These are phyloP conservation scores for Tadarida brasiliensis DNA, from an alignment of 2,797 vertebrate genomes.

Conservation along the genomic window DNA sequence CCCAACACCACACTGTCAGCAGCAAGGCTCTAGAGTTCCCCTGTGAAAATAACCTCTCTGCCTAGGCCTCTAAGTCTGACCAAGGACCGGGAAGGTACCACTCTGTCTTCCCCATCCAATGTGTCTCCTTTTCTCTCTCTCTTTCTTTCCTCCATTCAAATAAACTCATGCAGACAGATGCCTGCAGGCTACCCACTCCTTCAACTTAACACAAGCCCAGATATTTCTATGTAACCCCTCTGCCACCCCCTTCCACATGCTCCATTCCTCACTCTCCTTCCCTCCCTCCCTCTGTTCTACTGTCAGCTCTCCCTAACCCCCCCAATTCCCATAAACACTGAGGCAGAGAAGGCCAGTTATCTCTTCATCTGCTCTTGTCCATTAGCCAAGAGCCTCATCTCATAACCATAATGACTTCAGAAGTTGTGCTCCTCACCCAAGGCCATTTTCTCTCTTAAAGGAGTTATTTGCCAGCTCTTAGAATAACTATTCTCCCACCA, in stretches of 20 bases:
- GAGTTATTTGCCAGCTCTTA: not conserved
- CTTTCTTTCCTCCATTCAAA: not conserved
- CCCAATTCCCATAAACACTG: not conserved
- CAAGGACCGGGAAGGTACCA: not conserved
- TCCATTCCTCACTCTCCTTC: not conserved
- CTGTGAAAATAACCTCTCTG: not conserved
- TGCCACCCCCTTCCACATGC: not conserved
- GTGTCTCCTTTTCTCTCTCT: not conserved
- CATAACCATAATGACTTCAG: not conserved
- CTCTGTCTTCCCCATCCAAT: not conserved
- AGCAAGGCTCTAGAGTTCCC: not conserved
- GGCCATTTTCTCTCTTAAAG: not conserved
- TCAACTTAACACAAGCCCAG: not conserved
- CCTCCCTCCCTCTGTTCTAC: not conserved
- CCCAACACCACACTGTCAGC: not conserved
- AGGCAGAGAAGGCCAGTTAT: not conserved
- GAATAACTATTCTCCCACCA: not conserved
- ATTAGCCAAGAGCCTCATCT: not conserved
- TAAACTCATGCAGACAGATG: not conserved
- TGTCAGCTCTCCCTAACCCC: not conserved
- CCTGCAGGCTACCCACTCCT: not conserved
- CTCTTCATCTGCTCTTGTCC: not conserved
- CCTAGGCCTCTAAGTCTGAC: not conserved
- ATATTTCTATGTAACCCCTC: not conserved
- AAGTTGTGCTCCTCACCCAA: not conserved